Percentiles rank a stretch among this genome's conserved stretches.
Evolutionary conservation across 2,888 invertebrate species (phyloP).

Genomic region (Agrotis clavis): DNA sequence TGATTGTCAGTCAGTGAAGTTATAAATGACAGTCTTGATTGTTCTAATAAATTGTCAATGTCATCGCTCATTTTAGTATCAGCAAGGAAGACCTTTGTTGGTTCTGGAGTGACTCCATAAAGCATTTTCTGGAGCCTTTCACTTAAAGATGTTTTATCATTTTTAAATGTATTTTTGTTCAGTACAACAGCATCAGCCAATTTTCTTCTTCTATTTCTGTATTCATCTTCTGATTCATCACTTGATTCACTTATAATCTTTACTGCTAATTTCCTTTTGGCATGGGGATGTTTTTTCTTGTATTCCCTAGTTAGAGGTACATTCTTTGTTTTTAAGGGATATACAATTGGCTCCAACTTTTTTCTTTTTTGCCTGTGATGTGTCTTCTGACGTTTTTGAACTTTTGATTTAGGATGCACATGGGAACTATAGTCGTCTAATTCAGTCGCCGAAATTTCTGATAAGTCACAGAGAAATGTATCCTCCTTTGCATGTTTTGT

Average conservation of each 20-base stretch:
- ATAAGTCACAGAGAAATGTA: constrained; percentile 73
- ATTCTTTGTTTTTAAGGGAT: constrained; percentile 60
- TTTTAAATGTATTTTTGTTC: constrained; percentile 72
- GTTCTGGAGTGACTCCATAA: constrained; percentile 68
- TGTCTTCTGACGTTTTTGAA: constrained; percentile 71
- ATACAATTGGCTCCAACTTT: constrained; percentile 68
- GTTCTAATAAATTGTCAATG: constrained; percentile 34
- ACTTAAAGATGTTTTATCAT: constrained; percentile 83
- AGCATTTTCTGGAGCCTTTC: constrained; percentile 86
- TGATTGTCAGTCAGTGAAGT: constrained; percentile 57
- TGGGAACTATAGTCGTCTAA: constrained; percentile 74
- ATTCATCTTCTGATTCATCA: constrained; percentile 87
- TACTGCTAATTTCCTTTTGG: constrained; percentile 74
- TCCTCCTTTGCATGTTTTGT: constrained; percentile 69
- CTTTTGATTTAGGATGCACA: constrained; percentile 59
- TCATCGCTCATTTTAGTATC: constrained; percentile 59
- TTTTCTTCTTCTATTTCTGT: constrained; percentile 86
- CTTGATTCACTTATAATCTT: constrained; percentile 80
- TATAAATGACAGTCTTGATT: constrained; percentile 57
- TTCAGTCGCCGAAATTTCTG: constrained; percentile 82
- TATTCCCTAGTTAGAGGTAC: constrained; percentile 65
- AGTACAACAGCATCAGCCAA: constrained; percentile 90
- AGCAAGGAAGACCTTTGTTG: constrained; percentile 52
- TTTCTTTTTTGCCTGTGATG: constrained; percentile 76
- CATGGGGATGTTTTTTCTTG: constrained; percentile 73